Base-by-base conservation (phyloP, 1,140 invertebrate genomes). In the Pseudomyrmex cubaensis region DNA sequence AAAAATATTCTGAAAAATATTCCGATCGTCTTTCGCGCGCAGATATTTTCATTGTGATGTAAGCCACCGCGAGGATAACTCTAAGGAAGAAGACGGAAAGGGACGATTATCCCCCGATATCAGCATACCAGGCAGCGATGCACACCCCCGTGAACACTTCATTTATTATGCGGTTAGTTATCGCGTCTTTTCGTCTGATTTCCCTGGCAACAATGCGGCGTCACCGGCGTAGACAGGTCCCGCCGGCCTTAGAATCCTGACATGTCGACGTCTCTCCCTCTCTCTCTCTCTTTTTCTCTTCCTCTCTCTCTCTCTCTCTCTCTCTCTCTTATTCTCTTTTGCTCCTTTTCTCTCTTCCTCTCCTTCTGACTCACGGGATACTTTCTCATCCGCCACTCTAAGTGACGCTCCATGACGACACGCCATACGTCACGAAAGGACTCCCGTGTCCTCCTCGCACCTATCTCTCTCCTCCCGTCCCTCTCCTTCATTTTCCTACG, bases 131-230 rank as follows among this genome's bases (percentile, higher is more conserved):
- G 64, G 78, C 87, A 13, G 87, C 89, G 87, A 91, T 90, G 90
- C 90, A 93, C 90, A 90, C 88, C 87, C 86, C 90, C 86, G 85
- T 92, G 91, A 92, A 93, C 93, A 93, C 91, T 94, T 94, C 94
- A 94, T 94, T 94, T 94, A 94, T 94, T 94, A 94, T 94, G 93
- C 93, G 93, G 92, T 93, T 93, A 94, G 93, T 94, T 94, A 94
- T 94, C 94, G 93, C 93, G 92, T 50, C 92, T 94, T 94, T 94
- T 94, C 94, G 94, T 94, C 93, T 94, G 94, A 94, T 94, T 94
- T 94, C 93, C 94, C 93, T 94, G 93, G 91, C 93, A 94, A 94
- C 93, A 94, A 94, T 94, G 93, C 93, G 82, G 76, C 93, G 88
- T 92, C 91, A 92, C 85, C 89, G 84, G 85, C 90, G 90, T 85